These are phyloP conservation scores for Danionella cerebrum DNA, from an alignment of 2,113 vertebrate species.

Conservation along the genomic window DNA sequence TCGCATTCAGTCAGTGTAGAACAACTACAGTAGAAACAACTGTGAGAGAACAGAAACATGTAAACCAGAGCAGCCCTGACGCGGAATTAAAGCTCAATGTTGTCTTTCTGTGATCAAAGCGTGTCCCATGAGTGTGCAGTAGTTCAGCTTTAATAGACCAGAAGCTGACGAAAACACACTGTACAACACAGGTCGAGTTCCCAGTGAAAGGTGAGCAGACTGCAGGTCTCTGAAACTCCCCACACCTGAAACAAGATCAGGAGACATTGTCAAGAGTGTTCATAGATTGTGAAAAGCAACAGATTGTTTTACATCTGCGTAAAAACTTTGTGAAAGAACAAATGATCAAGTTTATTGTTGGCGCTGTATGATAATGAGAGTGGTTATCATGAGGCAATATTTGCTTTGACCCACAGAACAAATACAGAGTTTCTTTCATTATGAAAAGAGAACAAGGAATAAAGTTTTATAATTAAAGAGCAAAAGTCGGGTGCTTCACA, in stretches of 20 bases:
- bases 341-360: neutral
- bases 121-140: neutral
- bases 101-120: neutral
- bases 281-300: constrained; percentile 19
- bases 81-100: neutral
- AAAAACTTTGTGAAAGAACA: neutral
- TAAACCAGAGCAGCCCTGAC: neutral
- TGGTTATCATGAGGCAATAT: neutral
- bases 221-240: neutral
- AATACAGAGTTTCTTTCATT: neutral
- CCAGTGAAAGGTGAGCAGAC: neutral
- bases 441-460: neutral
- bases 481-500: neutral
- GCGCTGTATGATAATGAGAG: neutral
- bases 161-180: neutral
- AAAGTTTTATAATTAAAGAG: neutral
- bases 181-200: neutral
- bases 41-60: neutral
- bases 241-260: constrained; percentile 2
- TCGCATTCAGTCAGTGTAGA: neutral
- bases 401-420: neutral
- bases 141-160: constrained; percentile 4
- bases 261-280: constrained; percentile 15
- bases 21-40: neutral
- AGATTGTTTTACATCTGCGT: constrained; percentile 12